Base-by-base conservation (phyloP, 2,888 invertebrate species). In the Spisula solida region DNA sequence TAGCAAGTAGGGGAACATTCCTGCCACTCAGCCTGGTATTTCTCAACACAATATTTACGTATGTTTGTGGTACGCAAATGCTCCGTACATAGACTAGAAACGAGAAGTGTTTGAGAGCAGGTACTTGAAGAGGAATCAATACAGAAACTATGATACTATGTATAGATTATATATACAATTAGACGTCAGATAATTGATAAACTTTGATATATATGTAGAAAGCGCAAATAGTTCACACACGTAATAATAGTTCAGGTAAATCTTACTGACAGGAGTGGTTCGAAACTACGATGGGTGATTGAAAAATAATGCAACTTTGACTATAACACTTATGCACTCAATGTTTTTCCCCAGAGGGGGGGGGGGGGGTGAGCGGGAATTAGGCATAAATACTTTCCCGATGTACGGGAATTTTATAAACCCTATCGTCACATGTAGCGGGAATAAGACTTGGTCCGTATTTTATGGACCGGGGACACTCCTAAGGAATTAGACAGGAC, bases 41-140 rank as follows among this genome's bases (percentile, higher is more conserved):
- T 31, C 70, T 31, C 31, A 31, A 34, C 75, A 75, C 31, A 75
- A 75, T 75, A 75, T 75, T 75, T 31, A 75, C 75, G 12, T 75
- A 75, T 75, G 75, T 75, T 75, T 75, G 25, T 75, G 1, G 6
- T 34, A 75, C 29, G 31, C 31, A 34, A 16, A 34, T 34, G 0
- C 18, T 16, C 10, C 34, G 34, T 31, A 31, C 31, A 34, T 34
- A 31, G 34, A 75, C 34, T 16, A 31, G 14, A 16, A 25, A 16
- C 8, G 70, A 34, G 29, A 75, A 31, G 16, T 75, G 31, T 34
- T 75, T 12, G 25, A 66, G 60, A 66, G 60, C 25, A 4, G 60
- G 60, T 25, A 25, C 60, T 66, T 66, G 25, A 66, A n/a, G 4
- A 25, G 20, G 25, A 66, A 25, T 25, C 60, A 25, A 66, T 66